phyloP scores from a whole-genome alignment of 2,888 invertebrate genomes.

The Aphodius sticticus region DNA sequence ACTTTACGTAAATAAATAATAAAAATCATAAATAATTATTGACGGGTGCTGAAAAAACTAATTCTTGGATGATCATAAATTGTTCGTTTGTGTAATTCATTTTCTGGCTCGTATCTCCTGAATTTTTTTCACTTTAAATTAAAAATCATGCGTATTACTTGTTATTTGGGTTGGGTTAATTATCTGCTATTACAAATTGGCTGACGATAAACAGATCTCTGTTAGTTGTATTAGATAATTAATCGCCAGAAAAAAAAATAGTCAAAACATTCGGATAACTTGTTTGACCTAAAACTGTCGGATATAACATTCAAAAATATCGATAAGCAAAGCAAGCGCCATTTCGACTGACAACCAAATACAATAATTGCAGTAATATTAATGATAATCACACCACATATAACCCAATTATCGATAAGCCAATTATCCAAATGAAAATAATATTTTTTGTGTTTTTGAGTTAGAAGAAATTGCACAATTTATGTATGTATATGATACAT shows the following conservation, averaged over 20 bases:
- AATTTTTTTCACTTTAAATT: no score
- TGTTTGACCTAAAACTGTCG: not conserved
- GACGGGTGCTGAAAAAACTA: no score
- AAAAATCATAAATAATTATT: no score
- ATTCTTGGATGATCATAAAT: no score
- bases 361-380: not conserved
- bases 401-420: not conserved
- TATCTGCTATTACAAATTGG: not conserved
- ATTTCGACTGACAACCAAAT: not conserved
- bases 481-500: not conserved
- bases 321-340: not conserved
- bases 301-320: not conserved
- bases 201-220: not conserved
- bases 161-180: not conserved
- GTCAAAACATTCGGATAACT: not conserved
- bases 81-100: no score
- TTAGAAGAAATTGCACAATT: not conserved
- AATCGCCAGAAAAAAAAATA: slow-evolving; percentile 6
- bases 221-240: not conserved
- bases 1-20: no score
- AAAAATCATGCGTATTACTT: no score
- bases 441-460: not conserved
- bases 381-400: not conserved
- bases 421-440: not conserved
- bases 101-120: no score